Evolutionary conservation across 2,888 invertebrate species (phyloP).

Genomic region (Tortrix viridana): DNA sequence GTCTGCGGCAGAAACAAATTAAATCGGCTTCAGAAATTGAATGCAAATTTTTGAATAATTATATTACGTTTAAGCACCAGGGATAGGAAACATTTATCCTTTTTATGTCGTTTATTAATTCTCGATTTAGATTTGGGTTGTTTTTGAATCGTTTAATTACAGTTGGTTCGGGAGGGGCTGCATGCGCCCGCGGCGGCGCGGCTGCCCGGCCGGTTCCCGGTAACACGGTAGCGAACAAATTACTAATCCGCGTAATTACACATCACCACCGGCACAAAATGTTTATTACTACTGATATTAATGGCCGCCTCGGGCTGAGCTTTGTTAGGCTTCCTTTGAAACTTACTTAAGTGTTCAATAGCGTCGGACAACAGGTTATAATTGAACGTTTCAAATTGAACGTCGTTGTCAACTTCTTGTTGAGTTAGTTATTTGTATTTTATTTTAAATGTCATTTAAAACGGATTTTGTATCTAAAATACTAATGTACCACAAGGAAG

Average conservation of each 20-base stretch:
- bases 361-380: not conserved
- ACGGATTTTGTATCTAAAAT: too few species aligned
- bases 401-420: not conserved
- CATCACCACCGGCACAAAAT: slow-evolving; percentile 53
- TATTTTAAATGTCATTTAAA: not conserved
- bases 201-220: slow-evolving; percentile 51
- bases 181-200: slow-evolving; percentile 53
- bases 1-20: slow-evolving; percentile 18
- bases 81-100: not conserved
- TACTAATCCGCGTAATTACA: slow-evolving; percentile 72
- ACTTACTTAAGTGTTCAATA: slow-evolving; percentile 4
- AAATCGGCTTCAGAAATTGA: slow-evolving; percentile 2
- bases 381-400: not conserved
- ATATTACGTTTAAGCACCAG: not conserved
- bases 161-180: slow-evolving; percentile 38
- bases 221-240: slow-evolving; percentile 78
- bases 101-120: slow-evolving; percentile 35
- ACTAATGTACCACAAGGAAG: too few species aligned
- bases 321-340: slow-evolving; percentile 30
- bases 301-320: slow-evolving; percentile 42
- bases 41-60: slow-evolving; percentile 22
- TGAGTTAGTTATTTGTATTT: not conserved
- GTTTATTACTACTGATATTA: slow-evolving; percentile 53
- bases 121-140: slow-evolving; percentile 10
- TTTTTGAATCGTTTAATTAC: slow-evolving; percentile 40